phyloP scores from a whole-genome alignment of 2,797 vertebrate genomes.

The Muraenolepis orangiensis region DNA sequence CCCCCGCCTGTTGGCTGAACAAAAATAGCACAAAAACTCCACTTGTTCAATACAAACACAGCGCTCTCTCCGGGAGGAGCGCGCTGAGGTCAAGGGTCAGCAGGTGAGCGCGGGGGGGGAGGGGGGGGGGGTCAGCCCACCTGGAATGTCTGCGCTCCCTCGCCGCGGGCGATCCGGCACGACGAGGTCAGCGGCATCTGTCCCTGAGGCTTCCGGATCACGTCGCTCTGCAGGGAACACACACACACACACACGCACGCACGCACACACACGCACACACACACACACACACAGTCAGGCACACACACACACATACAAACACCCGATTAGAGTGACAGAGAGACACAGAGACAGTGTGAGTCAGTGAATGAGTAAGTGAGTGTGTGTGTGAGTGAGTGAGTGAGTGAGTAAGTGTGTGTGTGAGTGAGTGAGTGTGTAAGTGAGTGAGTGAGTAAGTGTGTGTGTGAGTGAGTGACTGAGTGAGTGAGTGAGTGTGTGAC shows the following conservation, averaged over 20 bases:
- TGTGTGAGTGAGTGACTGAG: not conserved
- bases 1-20: no score
- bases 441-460: no score
- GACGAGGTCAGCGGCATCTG: constrained; percentile 89
- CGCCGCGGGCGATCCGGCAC: constrained; percentile 85
- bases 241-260: constrained; percentile 5
- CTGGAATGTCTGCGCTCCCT: constrained; percentile 91
- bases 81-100: not conserved
- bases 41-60: not conserved
- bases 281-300: constrained; percentile 2
- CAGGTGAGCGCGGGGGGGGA: not conserved
- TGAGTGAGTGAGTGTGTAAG: no score
- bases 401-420: no score
- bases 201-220: constrained; percentile 91
- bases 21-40: no score
- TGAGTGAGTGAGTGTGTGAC: not conserved
- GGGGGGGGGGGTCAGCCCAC: constrained; percentile 59
- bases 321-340: not conserved
- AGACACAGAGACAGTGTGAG: no score
- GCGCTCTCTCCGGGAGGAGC: not conserved
- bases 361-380: no score
- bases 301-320: constrained; percentile 1
- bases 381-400: no score
- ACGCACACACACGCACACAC: constrained; percentile 1
- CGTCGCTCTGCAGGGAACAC: constrained; percentile 80